phyloP scores from a whole-genome alignment of 2,888 invertebrate species.

The Cantharis rustica region DNA sequence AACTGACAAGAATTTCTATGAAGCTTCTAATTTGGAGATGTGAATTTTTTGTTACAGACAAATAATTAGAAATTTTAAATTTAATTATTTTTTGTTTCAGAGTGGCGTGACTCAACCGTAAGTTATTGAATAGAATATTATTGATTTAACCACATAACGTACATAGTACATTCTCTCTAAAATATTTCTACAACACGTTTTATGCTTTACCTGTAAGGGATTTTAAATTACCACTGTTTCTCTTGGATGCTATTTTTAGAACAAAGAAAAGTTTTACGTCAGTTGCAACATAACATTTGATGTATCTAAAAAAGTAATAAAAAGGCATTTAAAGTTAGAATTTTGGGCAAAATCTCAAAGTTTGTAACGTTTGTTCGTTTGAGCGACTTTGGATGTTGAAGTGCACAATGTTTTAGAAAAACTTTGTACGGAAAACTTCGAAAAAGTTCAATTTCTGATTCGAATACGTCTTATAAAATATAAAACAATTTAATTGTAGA shows the following conservation, averaged over 20 bases:
- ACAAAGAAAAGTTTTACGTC: constrained; percentile 9
- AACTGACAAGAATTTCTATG: constrained; percentile 31
- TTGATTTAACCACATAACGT: neutral
- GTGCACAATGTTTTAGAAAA: constrained; percentile 7
- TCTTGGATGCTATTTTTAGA: neutral
- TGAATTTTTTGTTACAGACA: constrained; percentile 10
- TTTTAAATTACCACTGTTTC: neutral
- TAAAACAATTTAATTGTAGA: neutral
- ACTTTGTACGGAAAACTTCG: neutral
- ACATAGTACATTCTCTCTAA: neutral
- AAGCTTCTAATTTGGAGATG: constrained; percentile 11
- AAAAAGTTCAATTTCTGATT: neutral
- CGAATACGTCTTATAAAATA: neutral
- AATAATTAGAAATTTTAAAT: constrained; percentile 16
- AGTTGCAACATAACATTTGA: constrained; percentile 15
- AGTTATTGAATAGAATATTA: neutral
- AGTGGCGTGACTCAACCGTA: neutral
- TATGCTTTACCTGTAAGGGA: neutral
- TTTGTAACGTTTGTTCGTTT: constrained; percentile 12
- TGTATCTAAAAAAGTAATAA: constrained; percentile 18
- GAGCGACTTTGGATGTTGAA: constrained; percentile 1
- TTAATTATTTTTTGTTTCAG: neutral
- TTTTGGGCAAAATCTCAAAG: constrained; percentile 11
- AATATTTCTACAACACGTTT: neutral
- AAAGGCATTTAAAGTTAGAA: constrained; percentile 17